These are phyloP conservation scores for Tiliqua scincoides DNA, from an alignment of 2,113 vertebrate species.

Conservation along the genomic window DNA sequence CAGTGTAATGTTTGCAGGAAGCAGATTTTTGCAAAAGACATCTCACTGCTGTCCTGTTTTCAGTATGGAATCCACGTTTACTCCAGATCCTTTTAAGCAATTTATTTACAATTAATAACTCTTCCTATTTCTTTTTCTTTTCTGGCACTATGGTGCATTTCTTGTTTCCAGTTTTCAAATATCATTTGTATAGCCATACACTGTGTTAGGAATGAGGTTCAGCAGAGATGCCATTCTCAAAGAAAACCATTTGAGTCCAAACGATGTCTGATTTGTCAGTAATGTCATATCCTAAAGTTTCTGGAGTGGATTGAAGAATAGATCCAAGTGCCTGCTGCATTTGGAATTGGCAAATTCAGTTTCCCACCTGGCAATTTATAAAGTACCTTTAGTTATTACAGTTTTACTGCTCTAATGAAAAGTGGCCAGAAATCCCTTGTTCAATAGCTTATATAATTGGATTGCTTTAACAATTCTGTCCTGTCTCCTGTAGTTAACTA, in stretches of 20 bases:
- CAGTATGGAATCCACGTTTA: neutral
- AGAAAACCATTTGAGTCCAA: neutral
- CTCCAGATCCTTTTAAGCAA: neutral
- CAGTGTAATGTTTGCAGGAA: too few relatives aligned
- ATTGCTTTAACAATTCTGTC: conserved; percentile 64
- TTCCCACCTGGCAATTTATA: conserved; percentile 18
- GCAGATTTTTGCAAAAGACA: neutral
- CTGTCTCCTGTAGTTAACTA: conserved; percentile 65
- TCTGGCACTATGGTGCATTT: neutral
- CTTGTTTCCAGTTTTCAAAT: neutral
- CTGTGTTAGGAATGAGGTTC: neutral
- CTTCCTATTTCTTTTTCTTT: neutral
- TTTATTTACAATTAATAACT: neutral
- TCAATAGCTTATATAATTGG: conserved; percentile 51
- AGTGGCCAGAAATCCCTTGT: conserved; percentile 29
- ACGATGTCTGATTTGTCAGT: neutral
- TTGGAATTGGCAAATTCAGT: neutral
- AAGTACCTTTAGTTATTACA: conserved; percentile 11
- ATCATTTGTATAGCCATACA: neutral
- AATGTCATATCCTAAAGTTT: neutral
- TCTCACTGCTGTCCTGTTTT: neutral
- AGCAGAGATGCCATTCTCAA: fast-evolving
- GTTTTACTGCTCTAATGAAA: conserved; percentile 32
- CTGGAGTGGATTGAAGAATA: neutral
- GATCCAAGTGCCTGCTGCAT: neutral